Percentiles rank a stretch among this genome's conserved stretches.
phyloP scores from a whole-genome alignment of 1,140 invertebrate genomes.

The Drosophila virilis region DNA sequence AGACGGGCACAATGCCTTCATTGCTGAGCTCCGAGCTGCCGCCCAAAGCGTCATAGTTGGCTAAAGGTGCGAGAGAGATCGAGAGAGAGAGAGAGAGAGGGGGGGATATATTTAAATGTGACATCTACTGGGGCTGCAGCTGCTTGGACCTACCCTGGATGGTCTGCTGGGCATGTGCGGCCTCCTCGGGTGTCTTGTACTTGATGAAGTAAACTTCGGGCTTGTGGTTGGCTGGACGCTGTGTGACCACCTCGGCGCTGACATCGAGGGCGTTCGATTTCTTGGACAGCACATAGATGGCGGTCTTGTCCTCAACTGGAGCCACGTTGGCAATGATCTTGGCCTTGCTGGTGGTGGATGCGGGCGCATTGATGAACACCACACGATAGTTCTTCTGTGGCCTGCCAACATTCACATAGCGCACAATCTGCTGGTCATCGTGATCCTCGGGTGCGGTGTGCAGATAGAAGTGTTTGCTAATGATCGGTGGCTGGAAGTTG shows the following conservation, averaged over 20 bases:
- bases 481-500: conserved; percentile 86
- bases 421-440: conserved; percentile 85
- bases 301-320: conserved; percentile 91
- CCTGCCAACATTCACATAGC: conserved; percentile 83
- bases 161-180: conserved; percentile 76
- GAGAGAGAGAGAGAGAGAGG: neutral
- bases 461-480: conserved; percentile 91
- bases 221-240: conserved; percentile 86
- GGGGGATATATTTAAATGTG: neutral
- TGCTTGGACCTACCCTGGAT: conserved; percentile 68
- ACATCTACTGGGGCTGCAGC: too few relatives aligned
- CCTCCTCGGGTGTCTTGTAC: conserved; percentile 89
- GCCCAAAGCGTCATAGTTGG: conserved; percentile 77
- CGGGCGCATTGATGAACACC: conserved; percentile 93
- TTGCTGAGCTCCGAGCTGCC: conserved; percentile 63
- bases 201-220: conserved; percentile 91
- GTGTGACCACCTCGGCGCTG: conserved; percentile 74
- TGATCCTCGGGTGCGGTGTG: conserved; percentile 90
- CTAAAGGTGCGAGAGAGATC: conserved; percentile 17
- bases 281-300: conserved; percentile 93
- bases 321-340: conserved; percentile 88
- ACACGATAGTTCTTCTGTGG: conserved; percentile 93
- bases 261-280: conserved; percentile 84
- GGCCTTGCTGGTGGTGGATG: conserved; percentile 88
- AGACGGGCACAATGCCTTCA: conserved; percentile 70